These are phyloP conservation scores for Vidua chalybeata DNA, from an alignment of 2,113 vertebrate genomes.

Conservation along the genomic window DNA sequence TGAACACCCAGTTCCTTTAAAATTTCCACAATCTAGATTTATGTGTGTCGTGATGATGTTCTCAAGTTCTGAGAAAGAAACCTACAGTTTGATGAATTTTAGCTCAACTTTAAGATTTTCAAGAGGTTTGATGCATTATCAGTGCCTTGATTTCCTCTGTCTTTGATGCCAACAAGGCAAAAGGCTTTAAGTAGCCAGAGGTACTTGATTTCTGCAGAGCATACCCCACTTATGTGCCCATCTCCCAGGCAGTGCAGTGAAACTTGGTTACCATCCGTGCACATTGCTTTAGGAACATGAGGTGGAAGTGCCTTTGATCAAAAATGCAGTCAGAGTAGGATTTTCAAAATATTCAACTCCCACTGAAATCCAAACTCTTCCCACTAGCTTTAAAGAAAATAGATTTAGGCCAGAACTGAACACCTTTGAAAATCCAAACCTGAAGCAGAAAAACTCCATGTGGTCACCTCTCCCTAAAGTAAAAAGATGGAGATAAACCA, in stretches of 20 bases:
- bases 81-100: not conserved
- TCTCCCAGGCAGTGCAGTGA: not conserved
- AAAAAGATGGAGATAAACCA: not conserved
- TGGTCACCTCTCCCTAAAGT: not conserved
- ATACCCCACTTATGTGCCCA: rapidly evolving
- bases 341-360: not conserved
- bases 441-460: not conserved
- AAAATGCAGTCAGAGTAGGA: not conserved
- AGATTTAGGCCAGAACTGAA: not conserved
- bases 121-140: not conserved
- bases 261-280: not conserved
- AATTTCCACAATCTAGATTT: not conserved
- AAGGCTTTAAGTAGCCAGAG: not conserved
- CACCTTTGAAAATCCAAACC: not conserved
- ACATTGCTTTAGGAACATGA: not conserved
- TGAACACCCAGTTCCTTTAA: not conserved
- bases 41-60: not conserved
- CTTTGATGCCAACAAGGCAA: not conserved
- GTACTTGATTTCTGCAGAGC: not conserved
- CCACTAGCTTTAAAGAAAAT: not conserved
- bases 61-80: not conserved
- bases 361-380: not conserved
- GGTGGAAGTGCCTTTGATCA: not conserved
- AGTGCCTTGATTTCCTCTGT: not conserved
- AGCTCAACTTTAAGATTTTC: not conserved